Conservation (phyloP, 2,113 vertebrate genomes). For the Diphyllodes magnificus region DNA sequence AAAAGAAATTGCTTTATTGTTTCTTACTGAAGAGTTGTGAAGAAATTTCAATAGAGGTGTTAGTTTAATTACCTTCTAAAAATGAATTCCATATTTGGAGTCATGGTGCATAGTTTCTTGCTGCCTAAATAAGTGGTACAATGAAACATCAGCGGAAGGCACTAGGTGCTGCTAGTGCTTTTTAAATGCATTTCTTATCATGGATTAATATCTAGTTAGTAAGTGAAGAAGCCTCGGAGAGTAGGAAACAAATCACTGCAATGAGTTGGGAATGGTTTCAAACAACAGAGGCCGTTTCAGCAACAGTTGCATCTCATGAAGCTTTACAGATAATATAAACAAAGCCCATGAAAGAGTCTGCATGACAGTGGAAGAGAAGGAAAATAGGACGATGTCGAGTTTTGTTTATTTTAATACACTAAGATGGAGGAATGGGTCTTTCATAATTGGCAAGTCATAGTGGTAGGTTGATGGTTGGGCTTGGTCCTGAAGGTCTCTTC, state of each 20-base stretch:
- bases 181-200: neutral
- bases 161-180: neutral
- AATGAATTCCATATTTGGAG: neutral
- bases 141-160: neutral
- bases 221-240: neutral
- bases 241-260: neutral
- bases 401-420: neutral
- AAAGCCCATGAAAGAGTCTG: neutral
- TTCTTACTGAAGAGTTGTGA: neutral
- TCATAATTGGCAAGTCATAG: neutral
- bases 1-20: neutral
- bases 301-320: neutral
- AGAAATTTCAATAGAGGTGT: neutral
- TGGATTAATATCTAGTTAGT: neutral
- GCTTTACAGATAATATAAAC: neutral
- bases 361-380: neutral
- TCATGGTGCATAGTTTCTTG: neutral
- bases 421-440: neutral
- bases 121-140: neutral
- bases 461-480: neutral
- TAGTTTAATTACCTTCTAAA: neutral
- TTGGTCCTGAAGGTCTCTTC: neutral
- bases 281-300: neutral
- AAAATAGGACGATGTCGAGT: neutral
- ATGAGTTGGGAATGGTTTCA: neutral